Percentiles rank a stretch among this genome's conserved stretches.
Evolutionary conservation across 2,797 vertebrate genomes (phyloP).

Genomic region (Sebastolobus altivelis): DNA sequence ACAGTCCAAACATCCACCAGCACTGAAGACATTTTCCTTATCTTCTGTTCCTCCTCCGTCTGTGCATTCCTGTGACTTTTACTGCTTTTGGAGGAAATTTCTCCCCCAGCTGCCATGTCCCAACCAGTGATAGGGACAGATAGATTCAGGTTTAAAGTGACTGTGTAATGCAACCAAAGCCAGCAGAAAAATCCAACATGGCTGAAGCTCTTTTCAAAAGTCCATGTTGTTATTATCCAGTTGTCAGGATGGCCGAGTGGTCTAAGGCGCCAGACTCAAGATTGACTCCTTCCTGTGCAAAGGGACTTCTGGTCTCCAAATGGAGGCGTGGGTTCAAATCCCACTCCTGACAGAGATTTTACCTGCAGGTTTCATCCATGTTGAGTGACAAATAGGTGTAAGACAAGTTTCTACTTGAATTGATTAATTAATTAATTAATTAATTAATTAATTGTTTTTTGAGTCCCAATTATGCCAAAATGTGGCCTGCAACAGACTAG

Average conservation of each 20-base stretch:
- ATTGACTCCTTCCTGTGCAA: background rate
- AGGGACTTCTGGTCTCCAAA: background rate
- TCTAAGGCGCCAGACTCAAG: background rate
- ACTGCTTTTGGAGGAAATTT: background rate
- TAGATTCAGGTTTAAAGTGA: background rate
- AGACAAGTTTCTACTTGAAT: no score
- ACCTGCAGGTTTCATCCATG: no score
- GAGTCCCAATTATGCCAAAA: no score
- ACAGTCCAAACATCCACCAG: constrained; percentile 64
- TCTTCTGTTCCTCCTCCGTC: constrained; percentile 25
- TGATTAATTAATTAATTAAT: no score
- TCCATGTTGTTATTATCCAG: no score
- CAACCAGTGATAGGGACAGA: background rate
- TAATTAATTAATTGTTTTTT: no score
- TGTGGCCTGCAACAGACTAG: no score
- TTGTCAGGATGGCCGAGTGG: background rate
- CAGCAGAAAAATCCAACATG: background rate
- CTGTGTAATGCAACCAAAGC: background rate
- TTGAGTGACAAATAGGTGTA: no score
- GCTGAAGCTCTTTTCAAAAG: background rate
- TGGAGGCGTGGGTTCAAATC: no score
- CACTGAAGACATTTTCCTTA: constrained; percentile 48
- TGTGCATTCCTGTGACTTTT: constrained; percentile 33
- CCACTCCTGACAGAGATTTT: no score
- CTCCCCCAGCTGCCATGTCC: background rate